These are phyloP conservation scores for Tinamus guttatus DNA, from an alignment of 2,113 vertebrate genomes.

Conservation along the genomic window DNA sequence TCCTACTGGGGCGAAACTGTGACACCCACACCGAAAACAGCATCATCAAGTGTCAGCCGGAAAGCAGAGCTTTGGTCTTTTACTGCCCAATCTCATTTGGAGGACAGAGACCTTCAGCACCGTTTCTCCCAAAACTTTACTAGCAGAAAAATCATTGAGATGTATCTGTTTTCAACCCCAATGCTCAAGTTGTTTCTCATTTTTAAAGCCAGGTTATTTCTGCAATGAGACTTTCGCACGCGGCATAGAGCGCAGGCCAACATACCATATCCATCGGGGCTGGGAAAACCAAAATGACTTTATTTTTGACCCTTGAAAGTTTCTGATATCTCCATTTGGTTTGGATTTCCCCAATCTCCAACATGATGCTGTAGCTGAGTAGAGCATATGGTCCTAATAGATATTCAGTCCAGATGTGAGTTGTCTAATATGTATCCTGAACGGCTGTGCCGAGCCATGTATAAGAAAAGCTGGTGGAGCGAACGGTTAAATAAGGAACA, in stretches of 20 bases:
- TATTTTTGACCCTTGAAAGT: constrained; percentile 80
- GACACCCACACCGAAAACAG: constrained; percentile 6
- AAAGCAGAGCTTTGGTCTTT: constrained; percentile 12
- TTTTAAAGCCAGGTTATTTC: constrained; percentile 71
- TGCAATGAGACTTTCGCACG: background rate
- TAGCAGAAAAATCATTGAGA: constrained; percentile 49
- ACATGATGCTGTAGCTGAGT: constrained; percentile 68
- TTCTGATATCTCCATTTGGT: constrained; percentile 81
- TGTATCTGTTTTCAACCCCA: constrained; percentile 66
- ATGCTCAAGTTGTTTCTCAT: constrained; percentile 45
- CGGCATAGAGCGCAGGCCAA: background rate
- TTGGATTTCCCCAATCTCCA: constrained; percentile 79
- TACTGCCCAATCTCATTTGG: constrained; percentile 63
- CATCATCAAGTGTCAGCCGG: background rate
- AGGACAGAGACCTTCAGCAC: constrained; percentile 28
- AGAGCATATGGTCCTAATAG: constrained; percentile 80
- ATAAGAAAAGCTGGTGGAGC: constrained; percentile 75
- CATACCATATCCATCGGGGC: background rate
- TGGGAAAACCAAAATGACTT: constrained; percentile 77
- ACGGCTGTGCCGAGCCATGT: constrained; percentile 57
- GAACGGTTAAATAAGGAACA: constrained; percentile 77
- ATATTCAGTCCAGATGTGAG: constrained; percentile 83
- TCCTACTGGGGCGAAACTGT: constrained; percentile 12
- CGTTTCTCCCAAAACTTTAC: constrained; percentile 33
- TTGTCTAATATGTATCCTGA: constrained; percentile 79